Conservation (phyloP, 2,797 vertebrate genomes). For the Morus bassanus region DNA sequence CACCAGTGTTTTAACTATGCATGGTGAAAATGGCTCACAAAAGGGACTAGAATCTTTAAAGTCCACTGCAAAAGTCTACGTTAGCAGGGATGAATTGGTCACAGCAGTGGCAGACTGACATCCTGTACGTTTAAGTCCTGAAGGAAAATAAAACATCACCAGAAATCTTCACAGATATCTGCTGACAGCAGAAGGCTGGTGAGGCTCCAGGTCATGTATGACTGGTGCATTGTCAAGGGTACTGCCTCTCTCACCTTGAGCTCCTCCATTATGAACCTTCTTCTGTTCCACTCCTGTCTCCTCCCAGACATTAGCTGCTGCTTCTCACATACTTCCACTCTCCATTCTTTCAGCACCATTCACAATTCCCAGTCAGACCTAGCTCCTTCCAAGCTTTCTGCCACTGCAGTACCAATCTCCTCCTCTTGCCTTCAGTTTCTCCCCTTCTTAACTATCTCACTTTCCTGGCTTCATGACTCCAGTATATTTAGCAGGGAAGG, state of each 20-base stretch:
- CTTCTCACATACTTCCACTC: neutral
- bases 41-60: neutral
- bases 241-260: neutral
- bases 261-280: neutral
- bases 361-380: neutral
- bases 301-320: neutral
- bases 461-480: neutral
- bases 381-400: neutral
- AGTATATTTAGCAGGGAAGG: neutral
- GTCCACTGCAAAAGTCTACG: neutral
- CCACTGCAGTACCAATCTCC: neutral
- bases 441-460: neutral
- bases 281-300: neutral
- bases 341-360: neutral
- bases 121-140: neutral
- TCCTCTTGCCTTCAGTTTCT: neutral
- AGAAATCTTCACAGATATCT: neutral
- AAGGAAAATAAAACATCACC: neutral
- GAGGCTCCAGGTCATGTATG: neutral
- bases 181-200: neutral
- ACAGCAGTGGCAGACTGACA: neutral
- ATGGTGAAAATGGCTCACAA: neutral
- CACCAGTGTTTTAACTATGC: neutral
- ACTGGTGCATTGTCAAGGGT: neutral
- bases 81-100: rapidly evolving